Percentiles rank a stretch among this genome's conserved stretches.
Evolutionary conservation across 1,140 invertebrate species (phyloP).

Genomic region (Phortica variegata): DNA sequence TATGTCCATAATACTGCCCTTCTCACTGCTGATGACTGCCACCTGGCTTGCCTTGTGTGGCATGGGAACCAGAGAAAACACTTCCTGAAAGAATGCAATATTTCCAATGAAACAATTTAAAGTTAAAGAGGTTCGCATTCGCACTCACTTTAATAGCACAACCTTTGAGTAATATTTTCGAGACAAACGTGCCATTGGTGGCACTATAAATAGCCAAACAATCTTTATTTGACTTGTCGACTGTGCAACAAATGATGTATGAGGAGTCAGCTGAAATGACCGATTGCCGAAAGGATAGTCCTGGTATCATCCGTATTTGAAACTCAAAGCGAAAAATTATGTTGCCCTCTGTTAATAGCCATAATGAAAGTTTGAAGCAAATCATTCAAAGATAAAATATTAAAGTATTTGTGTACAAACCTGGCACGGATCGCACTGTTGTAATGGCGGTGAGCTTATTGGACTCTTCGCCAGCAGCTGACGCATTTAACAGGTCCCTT

Average conservation of each 20-base stretch:
- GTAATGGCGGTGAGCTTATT: slow-evolving; percentile 66
- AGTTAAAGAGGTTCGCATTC: no score
- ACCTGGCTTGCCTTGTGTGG: slow-evolving; percentile 80
- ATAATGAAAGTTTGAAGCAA: no score
- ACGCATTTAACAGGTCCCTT: slow-evolving; percentile 56
- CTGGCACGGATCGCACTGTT: slow-evolving; percentile 69
- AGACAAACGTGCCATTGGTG: slow-evolving; percentile 76
- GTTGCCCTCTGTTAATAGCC: slow-evolving; percentile 68
- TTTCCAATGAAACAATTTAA: slow-evolving; percentile 1
- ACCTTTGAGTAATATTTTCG: slow-evolving; percentile 70
- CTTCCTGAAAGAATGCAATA: slow-evolving; percentile 29
- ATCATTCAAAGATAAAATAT: background rate
- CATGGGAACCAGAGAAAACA: slow-evolving; percentile 70
- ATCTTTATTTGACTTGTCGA: slow-evolving; percentile 81
- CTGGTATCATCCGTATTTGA: slow-evolving; percentile 67
- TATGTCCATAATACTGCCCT: slow-evolving; percentile 83
- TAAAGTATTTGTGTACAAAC: no score
- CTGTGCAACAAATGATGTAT: slow-evolving; percentile 74
- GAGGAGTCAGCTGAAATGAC: slow-evolving; percentile 80
- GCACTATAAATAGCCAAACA: slow-evolving; percentile 82
- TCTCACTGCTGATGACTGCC: slow-evolving; percentile 86
- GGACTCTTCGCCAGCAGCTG: slow-evolving; percentile 50
- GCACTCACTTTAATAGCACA: slow-evolving; percentile 66
- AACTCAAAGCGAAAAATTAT: slow-evolving; percentile 80
- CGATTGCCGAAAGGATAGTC: slow-evolving; percentile 68